Evolutionary conservation across 1,140 invertebrate genomes (phyloP), one percentile per base, ranked within the genome.

Genomic region (Dryas iulia): DNA sequence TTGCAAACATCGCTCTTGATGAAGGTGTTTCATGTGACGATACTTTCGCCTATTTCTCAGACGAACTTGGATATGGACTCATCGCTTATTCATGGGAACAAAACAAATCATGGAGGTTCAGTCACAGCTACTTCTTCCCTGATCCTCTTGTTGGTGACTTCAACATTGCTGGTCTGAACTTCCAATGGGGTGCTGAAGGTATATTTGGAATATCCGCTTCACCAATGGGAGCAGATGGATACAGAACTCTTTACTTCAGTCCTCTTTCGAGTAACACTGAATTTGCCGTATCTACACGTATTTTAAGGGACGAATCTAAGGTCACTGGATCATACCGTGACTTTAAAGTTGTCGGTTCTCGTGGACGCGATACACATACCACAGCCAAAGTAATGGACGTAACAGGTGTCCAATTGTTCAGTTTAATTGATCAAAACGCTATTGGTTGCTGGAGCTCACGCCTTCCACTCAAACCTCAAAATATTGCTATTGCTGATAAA

Each of bases 111-210:
- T 97, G 96, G 96, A 93, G 96, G 68, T 93, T 96, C 72, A 92
- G 84, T 11, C 96, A 97, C 74, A 94, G 95, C 59, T 97, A 93
- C 82, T 96, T 97, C 82, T 93, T 95, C 86, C 96, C 96, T 0
- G 96, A 97, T 82, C 96, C 96, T 0, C 79, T 97, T 1, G 90
- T 93, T 18, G 96, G 96, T 5, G 95, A 96, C 79, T 97, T 95
- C 84, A 96, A 95, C 74, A 95, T 96, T 39, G 95, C 93, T 5
- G 96, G 96, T 2, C 82, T 97, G 1, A 96, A 96, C 79, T 97
- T 96, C 92, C 96, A 97, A 85, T 97, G 96, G 96, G 93, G 93
- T 5, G 94, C 94, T 54, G 96, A 97, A 86, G 96, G 96, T 5
- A 95, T 97, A 53, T 97, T 97, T 70, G 96, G 96, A 0, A 95